Conservation (phyloP, 1,140 invertebrate genomes). For the Muscidifurax raptorellus region DNA sequence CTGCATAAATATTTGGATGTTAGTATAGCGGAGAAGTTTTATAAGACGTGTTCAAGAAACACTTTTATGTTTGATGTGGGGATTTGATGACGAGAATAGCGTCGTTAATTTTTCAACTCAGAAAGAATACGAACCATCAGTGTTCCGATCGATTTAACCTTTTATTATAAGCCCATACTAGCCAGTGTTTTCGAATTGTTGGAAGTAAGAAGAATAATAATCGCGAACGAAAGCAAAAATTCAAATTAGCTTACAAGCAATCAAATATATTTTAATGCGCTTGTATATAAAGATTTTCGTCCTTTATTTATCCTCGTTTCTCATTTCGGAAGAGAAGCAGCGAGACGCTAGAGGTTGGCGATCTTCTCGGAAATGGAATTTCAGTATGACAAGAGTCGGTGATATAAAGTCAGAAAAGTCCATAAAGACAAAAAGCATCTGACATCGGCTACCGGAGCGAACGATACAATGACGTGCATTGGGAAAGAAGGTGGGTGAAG, state of each 20-base stretch:
- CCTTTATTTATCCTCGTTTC: slow-evolving; percentile 19
- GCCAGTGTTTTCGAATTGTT: not conserved
- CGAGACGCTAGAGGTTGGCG: slow-evolving; percentile 9
- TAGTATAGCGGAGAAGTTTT: not conserved
- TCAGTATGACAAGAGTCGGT: slow-evolving; percentile 50
- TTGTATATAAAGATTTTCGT: slow-evolving; percentile 22
- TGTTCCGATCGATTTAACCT: no score
- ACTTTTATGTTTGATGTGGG: not conserved
- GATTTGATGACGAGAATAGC: no score
- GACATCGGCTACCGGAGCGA: not conserved
- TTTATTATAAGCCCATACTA: no score
- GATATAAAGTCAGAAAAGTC: slow-evolving; percentile 44
- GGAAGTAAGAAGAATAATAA: not conserved
- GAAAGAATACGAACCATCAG: no score
- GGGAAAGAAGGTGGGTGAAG: slow-evolving; percentile 45
- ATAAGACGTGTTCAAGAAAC: not conserved
- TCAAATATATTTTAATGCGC: slow-evolving; percentile 44
- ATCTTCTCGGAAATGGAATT: slow-evolving; percentile 50
- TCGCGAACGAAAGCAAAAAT: slow-evolving; percentile 1
- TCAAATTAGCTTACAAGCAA: slow-evolving; percentile 31
- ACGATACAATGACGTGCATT: slow-evolving; percentile 40
- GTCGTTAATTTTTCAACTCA: no score
- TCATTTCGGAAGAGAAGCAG: slow-evolving; percentile 39
- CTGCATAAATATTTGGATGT: slow-evolving; percentile 9
- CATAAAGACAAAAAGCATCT: slow-evolving; percentile 44